These are phyloP conservation scores for Agrenia bidenticulata DNA, from an alignment of 2,888 invertebrate species.

Conservation along the genomic window DNA sequence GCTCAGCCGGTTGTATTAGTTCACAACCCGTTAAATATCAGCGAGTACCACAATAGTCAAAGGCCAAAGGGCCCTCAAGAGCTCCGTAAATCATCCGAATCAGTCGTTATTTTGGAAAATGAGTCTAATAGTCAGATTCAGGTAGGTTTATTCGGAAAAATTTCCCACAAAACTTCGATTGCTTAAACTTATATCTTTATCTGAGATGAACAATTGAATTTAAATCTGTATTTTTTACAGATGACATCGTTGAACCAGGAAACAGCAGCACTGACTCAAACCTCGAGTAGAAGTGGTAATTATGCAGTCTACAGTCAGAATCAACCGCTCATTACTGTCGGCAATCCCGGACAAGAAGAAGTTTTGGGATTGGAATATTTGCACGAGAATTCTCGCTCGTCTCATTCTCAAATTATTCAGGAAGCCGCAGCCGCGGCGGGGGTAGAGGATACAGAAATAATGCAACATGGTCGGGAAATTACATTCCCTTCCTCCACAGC, in stretches of 20 bases:
- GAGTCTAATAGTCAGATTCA: neutral
- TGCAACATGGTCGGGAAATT: neutral
- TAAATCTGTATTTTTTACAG: neutral
- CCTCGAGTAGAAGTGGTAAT: neutral
- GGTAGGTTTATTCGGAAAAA: too few species aligned
- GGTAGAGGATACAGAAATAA: slow-evolving; percentile 11
- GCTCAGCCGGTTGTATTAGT: slow-evolving; percentile 35
- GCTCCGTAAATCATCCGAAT: neutral
- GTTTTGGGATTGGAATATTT: slow-evolving; percentile 11
- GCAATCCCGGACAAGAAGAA: neutral
- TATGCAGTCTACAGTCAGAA: neutral
- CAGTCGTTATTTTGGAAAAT: slow-evolving; percentile 9
- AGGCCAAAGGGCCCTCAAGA: neutral
- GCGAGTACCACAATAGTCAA: slow-evolving; percentile 7
- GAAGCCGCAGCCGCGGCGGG: slow-evolving; percentile 14
- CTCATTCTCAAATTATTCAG: slow-evolving; percentile 14
- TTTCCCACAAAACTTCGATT: neutral
- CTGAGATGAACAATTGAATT: neutral
- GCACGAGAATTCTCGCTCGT: neutral
- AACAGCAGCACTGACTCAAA: neutral
- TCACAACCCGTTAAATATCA: slow-evolving; percentile 20
- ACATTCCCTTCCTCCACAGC: neutral
- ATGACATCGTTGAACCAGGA: neutral
- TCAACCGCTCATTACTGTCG: neutral
- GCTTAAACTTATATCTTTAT: neutral